Base-by-base conservation (phyloP, 2,888 invertebrate species). In the Schrankia costaestrigalis region DNA sequence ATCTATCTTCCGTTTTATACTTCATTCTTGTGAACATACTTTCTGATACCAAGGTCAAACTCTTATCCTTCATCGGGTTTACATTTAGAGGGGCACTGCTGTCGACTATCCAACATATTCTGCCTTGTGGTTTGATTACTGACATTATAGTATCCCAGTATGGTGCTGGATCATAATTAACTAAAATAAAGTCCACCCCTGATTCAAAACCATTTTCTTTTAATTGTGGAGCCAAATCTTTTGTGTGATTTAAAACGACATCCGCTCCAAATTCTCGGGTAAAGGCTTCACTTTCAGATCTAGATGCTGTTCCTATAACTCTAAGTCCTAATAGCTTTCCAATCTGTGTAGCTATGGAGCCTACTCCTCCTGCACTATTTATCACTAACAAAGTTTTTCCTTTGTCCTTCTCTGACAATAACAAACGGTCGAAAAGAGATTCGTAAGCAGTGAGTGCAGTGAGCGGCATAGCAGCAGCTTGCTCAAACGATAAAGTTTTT, bases 361-460 rank as follows among this genome's bases (percentile, higher is more conserved):
- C 86, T 0, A 85, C 85, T 12, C 86, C 86, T 0, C 85, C 86
- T 1, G 75, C 79, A 44, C 85, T 86, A 35, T 85, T 86, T 24
- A 86, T 77, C 13, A 86, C 68, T 27, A 85, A 54, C 5, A 86
- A 46, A 11, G 75, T 58, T 45, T 78, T 85, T 2, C 78, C 81
- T 44, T 63, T 72, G 48, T 84, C 83, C 36, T 78, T 79, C 11
- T 75, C 74, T 8, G 81, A 66, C n/a, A 86, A 21, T 11, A 64
- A 34, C 22, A 86, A 42, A 2, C 84, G 69, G 30, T 86, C 85
- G 46, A 62, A 73, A 10, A 86, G 44, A 11, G 77, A 61, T 46
- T 84, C 85, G 39, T 69, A 78, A 8, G 85, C 83, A 3, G 85
- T 83, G 2, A 78, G 66, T 6, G 78, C 37, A 2, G 78, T 78